Percentiles rank a stretch among this genome's conserved stretches.
phyloP scores from a whole-genome alignment of 2,888 invertebrate species.

The Meteorus colon region DNA sequence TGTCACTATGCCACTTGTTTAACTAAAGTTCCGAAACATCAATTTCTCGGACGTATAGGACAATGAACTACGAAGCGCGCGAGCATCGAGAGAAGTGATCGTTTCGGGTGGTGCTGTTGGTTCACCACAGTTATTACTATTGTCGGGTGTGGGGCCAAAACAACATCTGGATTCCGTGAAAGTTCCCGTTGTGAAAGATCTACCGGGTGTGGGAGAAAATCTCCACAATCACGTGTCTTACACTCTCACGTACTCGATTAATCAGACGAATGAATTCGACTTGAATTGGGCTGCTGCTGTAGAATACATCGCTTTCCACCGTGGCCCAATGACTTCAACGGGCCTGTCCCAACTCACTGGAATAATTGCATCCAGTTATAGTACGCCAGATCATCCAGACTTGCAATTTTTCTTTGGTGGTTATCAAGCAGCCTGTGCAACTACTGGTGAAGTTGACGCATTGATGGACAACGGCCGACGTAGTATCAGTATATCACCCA shows the following conservation, averaged over 20 bases:
- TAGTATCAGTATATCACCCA: constrained; percentile 75
- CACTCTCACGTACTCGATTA: constrained; percentile 76
- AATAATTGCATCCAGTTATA: constrained; percentile 78
- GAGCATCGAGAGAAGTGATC: constrained; percentile 73
- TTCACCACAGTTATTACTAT: constrained; percentile 80
- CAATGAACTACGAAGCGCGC: constrained; percentile 58
- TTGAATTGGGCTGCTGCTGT: constrained; percentile 79
- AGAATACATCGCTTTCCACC: constrained; percentile 78
- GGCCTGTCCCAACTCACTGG: constrained; percentile 80
- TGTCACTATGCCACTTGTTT: not conserved
- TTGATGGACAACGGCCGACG: constrained; percentile 64
- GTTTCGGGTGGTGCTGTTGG: constrained; percentile 80
- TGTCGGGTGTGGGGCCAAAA: constrained; percentile 81
- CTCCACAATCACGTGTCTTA: constrained; percentile 82
- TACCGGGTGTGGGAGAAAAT: constrained; percentile 82
- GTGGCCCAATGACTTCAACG: constrained; percentile 79
- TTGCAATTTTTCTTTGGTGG: constrained; percentile 81
- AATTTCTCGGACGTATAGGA: constrained; percentile 49
- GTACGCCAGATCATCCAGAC: constrained; percentile 78
- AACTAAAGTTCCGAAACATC: constrained; percentile 11
- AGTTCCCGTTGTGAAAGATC: constrained; percentile 77
- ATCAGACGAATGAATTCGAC: constrained; percentile 75
- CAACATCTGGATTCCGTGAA: constrained; percentile 77
- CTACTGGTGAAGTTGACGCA: constrained; percentile 73
- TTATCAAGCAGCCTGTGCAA: constrained; percentile 78